phyloP scores from a whole-genome alignment of 2,113 vertebrate species.

The Tricholaema leucomelas region DNA sequence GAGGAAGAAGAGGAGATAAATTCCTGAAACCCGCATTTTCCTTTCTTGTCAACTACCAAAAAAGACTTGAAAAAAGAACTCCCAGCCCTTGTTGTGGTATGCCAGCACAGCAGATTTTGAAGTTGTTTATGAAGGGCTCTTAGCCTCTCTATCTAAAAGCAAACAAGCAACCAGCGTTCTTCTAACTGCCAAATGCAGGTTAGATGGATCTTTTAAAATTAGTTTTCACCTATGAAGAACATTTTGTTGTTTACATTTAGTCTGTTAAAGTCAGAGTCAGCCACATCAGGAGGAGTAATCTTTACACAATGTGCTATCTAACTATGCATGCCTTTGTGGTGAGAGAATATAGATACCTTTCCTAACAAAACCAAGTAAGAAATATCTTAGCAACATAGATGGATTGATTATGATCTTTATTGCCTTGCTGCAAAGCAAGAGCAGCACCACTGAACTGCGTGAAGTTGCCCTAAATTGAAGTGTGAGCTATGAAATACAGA shows the following conservation, averaged over 20 bases:
- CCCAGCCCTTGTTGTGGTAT: not conserved
- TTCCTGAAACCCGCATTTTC: not conserved
- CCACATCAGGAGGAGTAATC: conserved; percentile 2
- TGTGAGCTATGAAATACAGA: conserved; percentile 37
- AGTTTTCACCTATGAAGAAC: not conserved
- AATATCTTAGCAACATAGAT: not conserved
- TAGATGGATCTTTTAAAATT: conserved; percentile 17
- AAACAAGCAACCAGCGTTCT: not conserved
- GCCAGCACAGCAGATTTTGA: not conserved
- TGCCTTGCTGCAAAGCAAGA: conserved; percentile 35
- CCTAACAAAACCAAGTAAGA: conserved; percentile 21
- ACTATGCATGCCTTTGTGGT: conserved; percentile 5
- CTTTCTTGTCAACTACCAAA: not conserved
- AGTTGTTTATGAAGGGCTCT: conserved; percentile 10
- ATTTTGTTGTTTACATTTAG: conserved; percentile 12
- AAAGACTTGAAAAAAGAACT: not conserved
- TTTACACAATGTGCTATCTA: not conserved
- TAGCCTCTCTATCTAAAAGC: conserved; percentile 22
- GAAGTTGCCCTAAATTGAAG: conserved; percentile 22
- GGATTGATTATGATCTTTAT: conserved; percentile 57
- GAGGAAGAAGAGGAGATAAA: not conserved
- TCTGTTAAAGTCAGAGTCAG: not conserved
- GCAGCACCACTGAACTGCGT: not conserved
- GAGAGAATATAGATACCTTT: conserved; percentile 4
- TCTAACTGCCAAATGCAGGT: conserved; percentile 8